Evolutionary conservation across 2,888 invertebrate species (phyloP).

Genomic region (Napeogenes inachia): DNA sequence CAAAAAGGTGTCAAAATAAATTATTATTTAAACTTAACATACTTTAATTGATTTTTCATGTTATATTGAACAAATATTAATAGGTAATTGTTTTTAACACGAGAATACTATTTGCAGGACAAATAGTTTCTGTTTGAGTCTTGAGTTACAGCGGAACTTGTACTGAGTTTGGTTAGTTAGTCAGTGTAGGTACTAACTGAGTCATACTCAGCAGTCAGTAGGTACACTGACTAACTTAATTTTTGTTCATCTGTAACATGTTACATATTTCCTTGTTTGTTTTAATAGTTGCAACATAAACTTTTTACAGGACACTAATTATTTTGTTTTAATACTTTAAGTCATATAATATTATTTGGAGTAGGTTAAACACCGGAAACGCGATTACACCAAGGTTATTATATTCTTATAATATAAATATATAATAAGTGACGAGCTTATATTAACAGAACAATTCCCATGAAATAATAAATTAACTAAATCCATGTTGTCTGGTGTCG

Average conservation of each 20-base stretch:
- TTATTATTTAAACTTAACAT: too few relatives aligned
- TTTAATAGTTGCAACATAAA: not conserved
- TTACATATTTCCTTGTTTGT: too few relatives aligned
- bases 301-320: not conserved
- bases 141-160: constrained; percentile 27
- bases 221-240: too few relatives aligned
- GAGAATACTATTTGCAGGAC: constrained; percentile 31
- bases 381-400: constrained; percentile 30
- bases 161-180: too few relatives aligned
- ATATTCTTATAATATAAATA: constrained; percentile 12
- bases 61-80: constrained; percentile 20
- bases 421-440: constrained; percentile 20
- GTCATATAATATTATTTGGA: constrained; percentile 17
- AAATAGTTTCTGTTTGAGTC: constrained; percentile 29
- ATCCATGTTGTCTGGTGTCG: constrained; percentile 47
- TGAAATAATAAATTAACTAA: constrained; percentile 55
- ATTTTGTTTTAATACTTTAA: constrained; percentile 12
- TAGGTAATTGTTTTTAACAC: constrained; percentile 17
- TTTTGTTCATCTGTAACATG: too few relatives aligned
- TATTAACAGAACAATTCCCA: constrained; percentile 56
- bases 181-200: too few relatives aligned
- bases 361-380: constrained; percentile 27
- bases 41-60: constrained; percentile 18
- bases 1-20: too few relatives aligned
- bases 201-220: too few relatives aligned